A percentile compares a stretch with the other conserved stretches of the same genome.
These are phyloP conservation scores for Perodicticus potto DNA, from an alignment of 2,797 vertebrate species.

Conservation along the genomic window DNA sequence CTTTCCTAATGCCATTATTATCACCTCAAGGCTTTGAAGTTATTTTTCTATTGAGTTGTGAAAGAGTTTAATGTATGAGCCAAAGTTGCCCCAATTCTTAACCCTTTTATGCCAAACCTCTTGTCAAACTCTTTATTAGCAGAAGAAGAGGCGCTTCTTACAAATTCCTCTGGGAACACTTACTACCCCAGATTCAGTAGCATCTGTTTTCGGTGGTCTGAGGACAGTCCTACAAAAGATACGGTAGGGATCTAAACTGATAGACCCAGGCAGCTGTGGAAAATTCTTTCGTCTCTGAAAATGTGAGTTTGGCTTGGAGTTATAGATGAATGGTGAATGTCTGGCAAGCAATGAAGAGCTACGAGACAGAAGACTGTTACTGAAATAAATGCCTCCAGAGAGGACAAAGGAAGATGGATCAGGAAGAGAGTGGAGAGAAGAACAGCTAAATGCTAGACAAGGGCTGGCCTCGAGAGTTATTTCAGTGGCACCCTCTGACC, in stretches of 20 bases:
- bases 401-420: not conserved
- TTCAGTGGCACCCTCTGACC: not conserved
- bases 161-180: not conserved
- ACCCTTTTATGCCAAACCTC: not conserved
- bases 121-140: not conserved
- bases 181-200: not conserved
- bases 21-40: not conserved
- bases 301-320: not conserved
- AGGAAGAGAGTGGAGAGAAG: not conserved
- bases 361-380: not conserved
- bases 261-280: not conserved
- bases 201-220: not conserved
- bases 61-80: not conserved
- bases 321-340: not conserved
- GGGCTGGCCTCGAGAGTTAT: not conserved
- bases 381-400: not conserved
- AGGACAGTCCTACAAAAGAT: not conserved
- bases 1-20: not conserved
- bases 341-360: not conserved
- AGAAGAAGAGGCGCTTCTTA: not conserved
- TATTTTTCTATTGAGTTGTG: not conserved
- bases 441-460: not conserved
- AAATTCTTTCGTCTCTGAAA: not conserved
- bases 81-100: not conserved
- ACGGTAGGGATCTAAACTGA: not conserved